Evolutionary conservation across 2,113 vertebrate species (phyloP), one percentile per base, ranked within the genome.

Genomic region (Tiliqua scincoides): DNA sequence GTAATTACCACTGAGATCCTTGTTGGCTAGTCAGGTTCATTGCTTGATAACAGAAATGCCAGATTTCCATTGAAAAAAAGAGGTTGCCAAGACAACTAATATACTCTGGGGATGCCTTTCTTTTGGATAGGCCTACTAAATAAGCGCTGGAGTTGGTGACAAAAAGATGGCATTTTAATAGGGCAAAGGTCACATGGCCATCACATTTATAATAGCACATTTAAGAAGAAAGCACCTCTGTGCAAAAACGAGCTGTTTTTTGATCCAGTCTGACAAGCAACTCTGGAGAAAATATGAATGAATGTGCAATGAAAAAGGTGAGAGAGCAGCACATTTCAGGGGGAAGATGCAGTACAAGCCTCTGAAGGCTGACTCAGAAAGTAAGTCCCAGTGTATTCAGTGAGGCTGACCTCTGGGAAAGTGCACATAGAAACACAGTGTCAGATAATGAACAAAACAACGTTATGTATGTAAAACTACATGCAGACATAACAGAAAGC

Each of bases 1-100:
- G 72, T 79, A 86, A 86, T 73, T 63, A 48, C 68, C 80, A 80
- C 37, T 27, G 57, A 20, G 59, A 73, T 20, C 73, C 70, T 62
- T 52, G 68, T 71, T 79, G 30, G 57, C 67, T 63, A 30, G 30
- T 72, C 68, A 52, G 57, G 77, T 73, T 72, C 14, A 72, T 72
- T 85, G 40, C 75, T 70, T 85, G 84, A 85, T 79, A 37, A 43
- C 63, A 52, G 84, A 78, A 85, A 70, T 35, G 30, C 21, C 77
- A 48, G 77, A 35, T 48, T 63, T 73, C 21, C 20, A 20, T 43
- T 20, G 67, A 85, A 85, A 78, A 85, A 78, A 85, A 70, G 52
- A 71, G 40, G 67, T 72, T 86, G 40, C 85, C 77, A 86, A 62
- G 77, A 35, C 37, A 86, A 79, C n/a, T 48, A 71, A 52, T 21